These are phyloP conservation scores for Premnoplex brunnescens DNA, from an alignment of 2,797 vertebrate species.

Conservation along the genomic window DNA sequence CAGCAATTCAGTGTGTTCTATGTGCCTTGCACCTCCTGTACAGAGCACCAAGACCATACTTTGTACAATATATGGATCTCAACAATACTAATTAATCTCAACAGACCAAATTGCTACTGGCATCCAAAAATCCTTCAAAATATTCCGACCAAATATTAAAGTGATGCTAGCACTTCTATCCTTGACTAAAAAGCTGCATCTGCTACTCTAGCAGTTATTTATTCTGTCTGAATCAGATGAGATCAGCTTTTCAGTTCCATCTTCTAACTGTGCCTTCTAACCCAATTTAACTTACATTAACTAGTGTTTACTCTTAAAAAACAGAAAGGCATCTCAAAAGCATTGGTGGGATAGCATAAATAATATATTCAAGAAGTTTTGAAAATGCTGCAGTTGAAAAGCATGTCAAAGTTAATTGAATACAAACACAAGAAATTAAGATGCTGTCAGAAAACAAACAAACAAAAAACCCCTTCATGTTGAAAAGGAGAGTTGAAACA, in stretches of 20 bases:
- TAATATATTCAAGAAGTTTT: constrained; percentile 21
- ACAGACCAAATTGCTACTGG: neutral
- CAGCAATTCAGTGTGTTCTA: neutral
- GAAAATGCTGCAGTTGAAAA: constrained; percentile 12
- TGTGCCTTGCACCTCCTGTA: neutral
- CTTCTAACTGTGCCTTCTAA: neutral
- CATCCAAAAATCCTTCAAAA: neutral
- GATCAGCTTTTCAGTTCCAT: neutral
- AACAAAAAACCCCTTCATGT: neutral
- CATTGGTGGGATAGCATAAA: constrained; percentile 26
- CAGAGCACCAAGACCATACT: neutral
- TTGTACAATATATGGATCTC: neutral
- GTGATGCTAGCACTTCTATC: neutral
- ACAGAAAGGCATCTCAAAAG: constrained; percentile 20
- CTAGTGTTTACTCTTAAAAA: constrained; percentile 23
- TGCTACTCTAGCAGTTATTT: neutral
- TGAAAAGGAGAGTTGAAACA: neutral
- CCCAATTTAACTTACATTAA: constrained; percentile 19
- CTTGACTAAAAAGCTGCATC: neutral
- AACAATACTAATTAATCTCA: neutral
- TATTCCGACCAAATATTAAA: neutral
- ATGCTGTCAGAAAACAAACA: neutral
- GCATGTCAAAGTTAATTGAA: neutral
- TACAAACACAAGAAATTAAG: constrained; percentile 11
- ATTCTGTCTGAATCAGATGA: neutral